Percentiles rank a stretch among this genome's conserved stretches.
Conservation (phyloP, 2,113 vertebrate species). For the Hiodon tergisus region DNA sequence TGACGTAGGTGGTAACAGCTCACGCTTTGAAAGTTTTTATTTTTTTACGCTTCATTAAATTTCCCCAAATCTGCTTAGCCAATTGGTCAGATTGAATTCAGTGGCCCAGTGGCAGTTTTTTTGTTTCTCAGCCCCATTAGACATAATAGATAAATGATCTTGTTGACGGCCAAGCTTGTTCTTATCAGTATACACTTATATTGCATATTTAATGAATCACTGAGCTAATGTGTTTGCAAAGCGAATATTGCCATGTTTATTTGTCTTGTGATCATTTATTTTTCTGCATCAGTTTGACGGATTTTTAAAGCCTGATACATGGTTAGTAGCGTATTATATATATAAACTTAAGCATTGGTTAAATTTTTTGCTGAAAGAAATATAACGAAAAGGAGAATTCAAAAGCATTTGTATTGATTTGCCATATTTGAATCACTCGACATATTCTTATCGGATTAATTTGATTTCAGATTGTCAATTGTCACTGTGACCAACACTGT, state of each 20-base stretch:
- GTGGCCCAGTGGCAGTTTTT: too few species aligned
- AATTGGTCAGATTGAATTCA: too few species aligned
- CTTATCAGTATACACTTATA: conserved; percentile 12
- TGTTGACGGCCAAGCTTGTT: conserved; percentile 6
- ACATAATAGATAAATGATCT: not conserved
- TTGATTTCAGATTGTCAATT: not conserved
- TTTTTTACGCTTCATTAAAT: too few species aligned
- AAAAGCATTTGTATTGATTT: not conserved
- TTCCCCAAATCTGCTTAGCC: too few species aligned
- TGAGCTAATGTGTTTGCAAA: conserved; percentile 1
- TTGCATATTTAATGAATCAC: conserved; percentile 12
- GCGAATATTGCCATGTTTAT: not conserved
- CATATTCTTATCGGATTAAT: conserved; percentile 6
- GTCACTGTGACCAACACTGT: not conserved
- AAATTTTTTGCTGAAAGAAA: not conserved
- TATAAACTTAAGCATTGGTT: not conserved
- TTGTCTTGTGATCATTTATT: not conserved
- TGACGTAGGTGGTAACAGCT: too few species aligned
- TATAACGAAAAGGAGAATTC: not conserved
- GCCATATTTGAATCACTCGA: not conserved
- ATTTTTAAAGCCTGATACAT: not conserved
- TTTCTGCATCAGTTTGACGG: not conserved
- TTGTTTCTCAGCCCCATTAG: too few species aligned
- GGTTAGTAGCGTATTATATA: not conserved
- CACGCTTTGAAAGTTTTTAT: too few species aligned